Conservation (phyloP, 2,888 invertebrate genomes). For the Aphrophora alni region DNA sequence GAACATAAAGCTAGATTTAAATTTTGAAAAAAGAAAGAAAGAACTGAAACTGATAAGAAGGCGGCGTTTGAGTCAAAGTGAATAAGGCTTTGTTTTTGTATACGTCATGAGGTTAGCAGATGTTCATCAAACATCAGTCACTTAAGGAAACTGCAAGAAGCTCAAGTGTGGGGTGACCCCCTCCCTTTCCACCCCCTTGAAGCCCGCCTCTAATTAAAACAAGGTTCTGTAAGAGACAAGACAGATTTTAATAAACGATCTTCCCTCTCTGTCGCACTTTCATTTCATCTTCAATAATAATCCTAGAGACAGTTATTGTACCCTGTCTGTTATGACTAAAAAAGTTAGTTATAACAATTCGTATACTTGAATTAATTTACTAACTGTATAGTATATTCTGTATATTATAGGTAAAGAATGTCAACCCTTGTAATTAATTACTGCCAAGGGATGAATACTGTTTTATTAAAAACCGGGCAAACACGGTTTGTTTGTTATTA, state of each 20-base stretch:
- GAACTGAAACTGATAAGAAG: not conserved
- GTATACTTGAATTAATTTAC: not conserved
- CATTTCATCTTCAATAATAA: not conserved
- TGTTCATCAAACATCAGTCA: constrained; percentile 28
- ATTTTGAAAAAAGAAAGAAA: not conserved
- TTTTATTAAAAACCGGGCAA: not conserved
- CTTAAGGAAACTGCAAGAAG: not conserved
- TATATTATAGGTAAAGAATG: not conserved
- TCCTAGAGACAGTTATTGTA: not conserved
- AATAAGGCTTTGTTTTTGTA: not conserved
- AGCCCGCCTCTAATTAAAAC: constrained; percentile 25
- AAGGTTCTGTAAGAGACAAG: constrained; percentile 23
- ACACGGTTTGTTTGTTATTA: constrained; percentile 9
- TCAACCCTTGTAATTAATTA: not conserved
- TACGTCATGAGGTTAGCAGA: constrained; percentile 19
- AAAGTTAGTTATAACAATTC: not conserved
- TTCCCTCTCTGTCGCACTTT: not conserved
- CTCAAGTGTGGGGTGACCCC: not conserved
- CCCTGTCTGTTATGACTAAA: not conserved
- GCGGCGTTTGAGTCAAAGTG: not conserved
- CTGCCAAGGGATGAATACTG: not conserved
- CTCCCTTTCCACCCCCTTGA: not conserved
- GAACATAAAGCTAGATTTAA: not conserved
- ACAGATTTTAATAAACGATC: constrained; percentile 25
- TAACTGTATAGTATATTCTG: not conserved